Conservation (phyloP, 2,797 vertebrate species). For the Peromyscus melanophrys region DNA sequence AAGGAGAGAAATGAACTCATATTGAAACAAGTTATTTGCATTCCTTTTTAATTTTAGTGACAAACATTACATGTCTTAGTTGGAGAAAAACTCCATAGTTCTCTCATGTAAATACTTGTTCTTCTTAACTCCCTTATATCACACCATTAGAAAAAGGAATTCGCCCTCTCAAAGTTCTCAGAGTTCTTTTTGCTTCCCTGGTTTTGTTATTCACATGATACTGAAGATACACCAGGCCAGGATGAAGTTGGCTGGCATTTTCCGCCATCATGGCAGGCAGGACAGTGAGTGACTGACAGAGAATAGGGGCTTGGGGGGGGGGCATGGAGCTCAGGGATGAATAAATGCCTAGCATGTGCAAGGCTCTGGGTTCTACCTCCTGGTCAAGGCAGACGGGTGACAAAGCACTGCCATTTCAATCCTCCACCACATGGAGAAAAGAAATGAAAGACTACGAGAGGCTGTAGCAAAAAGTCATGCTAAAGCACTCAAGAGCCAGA, state of each 20-base stretch:
- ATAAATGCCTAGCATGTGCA: no score
- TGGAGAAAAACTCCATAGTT: constrained; percentile 33
- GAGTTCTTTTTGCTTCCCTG: not conserved
- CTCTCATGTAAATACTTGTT: not conserved
- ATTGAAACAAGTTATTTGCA: constrained; percentile 37
- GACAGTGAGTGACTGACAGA: not conserved
- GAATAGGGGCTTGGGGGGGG: no score
- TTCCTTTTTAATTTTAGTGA: constrained; percentile 56
- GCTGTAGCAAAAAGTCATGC: not conserved
- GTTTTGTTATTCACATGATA: constrained; percentile 3
- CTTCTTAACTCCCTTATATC: constrained; percentile 19
- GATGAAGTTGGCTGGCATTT: constrained; percentile 31
- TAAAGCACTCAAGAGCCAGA: constrained; percentile 19
- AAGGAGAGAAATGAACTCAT: constrained; percentile 52
- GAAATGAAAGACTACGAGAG: not conserved
- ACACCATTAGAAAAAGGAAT: constrained; percentile 49
- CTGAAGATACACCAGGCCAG: not conserved
- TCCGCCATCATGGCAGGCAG: not conserved
- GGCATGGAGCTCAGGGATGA: not conserved
- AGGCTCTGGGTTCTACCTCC: not conserved
- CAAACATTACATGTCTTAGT: constrained; percentile 12
- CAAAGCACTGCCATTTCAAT: not conserved
- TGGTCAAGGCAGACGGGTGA: not conserved
- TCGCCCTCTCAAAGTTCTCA: constrained; percentile 40
- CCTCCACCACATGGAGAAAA: not conserved